These are phyloP conservation scores for Quadroppia sp. DNA, from an alignment of 2,888 invertebrate genomes.

Conservation along the genomic window DNA sequence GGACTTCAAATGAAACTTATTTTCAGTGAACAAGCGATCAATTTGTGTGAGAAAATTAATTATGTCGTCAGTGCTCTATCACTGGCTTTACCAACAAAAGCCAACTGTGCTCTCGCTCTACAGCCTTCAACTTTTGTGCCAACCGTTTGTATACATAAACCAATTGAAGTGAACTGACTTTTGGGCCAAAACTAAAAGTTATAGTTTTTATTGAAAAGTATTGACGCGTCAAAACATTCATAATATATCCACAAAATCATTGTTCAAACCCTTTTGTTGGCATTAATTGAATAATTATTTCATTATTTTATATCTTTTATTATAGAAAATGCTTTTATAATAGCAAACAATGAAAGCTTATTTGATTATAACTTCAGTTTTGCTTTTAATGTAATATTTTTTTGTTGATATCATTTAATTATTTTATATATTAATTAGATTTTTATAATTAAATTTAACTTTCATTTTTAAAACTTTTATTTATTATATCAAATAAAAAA, in stretches of 20 bases:
- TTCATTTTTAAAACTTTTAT: too few relatives aligned
- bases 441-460: too few relatives aligned
- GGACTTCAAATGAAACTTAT: conserved; percentile 1
- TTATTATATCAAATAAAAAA: too few relatives aligned
- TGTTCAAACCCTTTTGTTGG: background rate
- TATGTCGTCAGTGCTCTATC: conserved; percentile 3
- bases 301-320: too few relatives aligned
- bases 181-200: background rate
- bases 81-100: background rate
- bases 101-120: background rate
- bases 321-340: too few relatives aligned
- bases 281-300: conserved; percentile 11
- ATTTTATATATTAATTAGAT: too few relatives aligned
- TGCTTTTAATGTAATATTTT: too few relatives aligned
- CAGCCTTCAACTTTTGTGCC: background rate
- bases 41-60: conserved; percentile 22
- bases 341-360: too few relatives aligned
- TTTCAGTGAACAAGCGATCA: conserved; percentile 8
- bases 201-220: conserved; percentile 25
- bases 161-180: conserved; percentile 14
- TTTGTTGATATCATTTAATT: too few relatives aligned
- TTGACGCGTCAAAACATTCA: background rate
- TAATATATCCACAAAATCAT: background rate
- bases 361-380: too few relatives aligned
- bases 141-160: background rate